phyloP scores from a whole-genome alignment of 2,888 invertebrate species.

The Pogonocherus hispidulus region DNA sequence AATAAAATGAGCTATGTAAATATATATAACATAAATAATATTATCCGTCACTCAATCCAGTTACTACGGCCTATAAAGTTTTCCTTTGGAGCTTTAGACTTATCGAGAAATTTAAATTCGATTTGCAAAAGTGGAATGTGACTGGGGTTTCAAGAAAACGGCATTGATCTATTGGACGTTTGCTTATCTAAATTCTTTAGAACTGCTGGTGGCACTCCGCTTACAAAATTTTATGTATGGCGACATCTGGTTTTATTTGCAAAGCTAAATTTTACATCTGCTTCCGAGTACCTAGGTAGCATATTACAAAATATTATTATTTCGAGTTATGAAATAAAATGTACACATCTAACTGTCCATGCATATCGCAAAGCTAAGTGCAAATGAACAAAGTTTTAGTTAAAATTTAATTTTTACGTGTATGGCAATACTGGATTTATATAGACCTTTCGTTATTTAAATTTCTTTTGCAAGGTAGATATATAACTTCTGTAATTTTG shows the following conservation, averaged over 20 bases:
- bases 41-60: slow-evolving; percentile 3
- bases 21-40: too few relatives aligned
- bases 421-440: too few relatives aligned
- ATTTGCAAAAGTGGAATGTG: slow-evolving; percentile 43
- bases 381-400: too few relatives aligned
- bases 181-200: slow-evolving; percentile 41
- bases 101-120: slow-evolving; percentile 45
- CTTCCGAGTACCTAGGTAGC: not conserved
- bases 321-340: not conserved
- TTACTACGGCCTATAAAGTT: not conserved
- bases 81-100: slow-evolving; percentile 26
- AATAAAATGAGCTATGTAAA: too few relatives aligned
- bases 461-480: too few relatives aligned
- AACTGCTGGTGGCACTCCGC: slow-evolving; percentile 38
- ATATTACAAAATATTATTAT: slow-evolving; percentile 6
- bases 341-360: too few relatives aligned
- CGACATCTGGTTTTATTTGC: slow-evolving; percentile 39
- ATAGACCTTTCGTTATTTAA: too few relatives aligned
- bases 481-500: too few relatives aligned
- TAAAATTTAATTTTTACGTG: too few relatives aligned
- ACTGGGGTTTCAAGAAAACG: slow-evolving; percentile 39
- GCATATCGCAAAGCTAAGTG: too few relatives aligned
- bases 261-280: slow-evolving; percentile 14
- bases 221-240: slow-evolving; percentile 39
- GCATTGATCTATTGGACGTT: slow-evolving; percentile 42